Conservation (phyloP, 2,113 vertebrate species). For the Pyxicephalus adspersus region DNA sequence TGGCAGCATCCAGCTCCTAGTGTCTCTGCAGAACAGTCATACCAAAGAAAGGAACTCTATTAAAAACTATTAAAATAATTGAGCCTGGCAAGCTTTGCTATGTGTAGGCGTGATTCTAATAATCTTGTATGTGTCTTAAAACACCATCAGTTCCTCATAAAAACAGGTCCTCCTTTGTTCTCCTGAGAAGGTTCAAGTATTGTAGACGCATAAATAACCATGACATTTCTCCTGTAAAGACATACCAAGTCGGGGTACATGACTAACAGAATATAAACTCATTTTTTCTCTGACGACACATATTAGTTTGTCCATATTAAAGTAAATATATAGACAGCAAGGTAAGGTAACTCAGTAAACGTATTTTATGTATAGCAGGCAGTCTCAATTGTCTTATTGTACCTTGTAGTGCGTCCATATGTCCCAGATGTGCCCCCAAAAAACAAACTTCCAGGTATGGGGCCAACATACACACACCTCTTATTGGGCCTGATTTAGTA, state of each 20-base stretch:
- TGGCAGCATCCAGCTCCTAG: constrained; percentile 14
- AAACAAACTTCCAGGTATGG: too few relatives aligned
- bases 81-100: constrained; percentile 34
- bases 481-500: too few relatives aligned
- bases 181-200: constrained; percentile 16
- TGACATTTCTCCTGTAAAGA: constrained; percentile 17
- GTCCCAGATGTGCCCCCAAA: too few relatives aligned
- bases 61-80: constrained; percentile 53
- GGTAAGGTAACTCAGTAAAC: too few relatives aligned
- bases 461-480: too few relatives aligned
- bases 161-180: constrained; percentile 56
- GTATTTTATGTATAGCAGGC: too few relatives aligned
- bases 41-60: constrained; percentile 35
- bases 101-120: constrained; percentile 49
- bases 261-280: too few relatives aligned
- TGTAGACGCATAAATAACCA: background rate
- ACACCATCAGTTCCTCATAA: constrained; percentile 40
- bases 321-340: too few relatives aligned
- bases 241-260: background rate
- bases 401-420: too few relatives aligned
- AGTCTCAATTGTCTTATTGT: too few relatives aligned
- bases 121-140: constrained; percentile 25
- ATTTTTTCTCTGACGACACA: too few relatives aligned
- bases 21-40: constrained; percentile 29
- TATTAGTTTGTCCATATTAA: too few relatives aligned